Conservation (phyloP, 2,888 invertebrate genomes). For the Microdon myrmicae region DNA sequence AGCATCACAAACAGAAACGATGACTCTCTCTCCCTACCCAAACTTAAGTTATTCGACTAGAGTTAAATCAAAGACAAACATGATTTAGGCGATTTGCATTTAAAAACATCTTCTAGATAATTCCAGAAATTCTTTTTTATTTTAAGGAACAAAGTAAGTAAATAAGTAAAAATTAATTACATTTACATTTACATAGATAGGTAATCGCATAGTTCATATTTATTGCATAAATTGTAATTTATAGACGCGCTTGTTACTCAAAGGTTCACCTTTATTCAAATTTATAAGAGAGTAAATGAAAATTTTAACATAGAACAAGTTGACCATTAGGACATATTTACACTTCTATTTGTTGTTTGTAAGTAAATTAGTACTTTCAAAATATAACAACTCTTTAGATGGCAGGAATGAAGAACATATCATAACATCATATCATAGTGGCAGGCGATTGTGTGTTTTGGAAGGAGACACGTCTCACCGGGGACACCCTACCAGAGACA, state of each 20-base stretch:
- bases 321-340: not conserved
- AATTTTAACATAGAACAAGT: conserved; percentile 11
- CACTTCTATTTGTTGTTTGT: conserved; percentile 9
- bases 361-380: conserved; percentile 10
- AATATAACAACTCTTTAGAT: too few relatives aligned
- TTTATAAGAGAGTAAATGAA: conserved; percentile 9
- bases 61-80: conserved; percentile 29
- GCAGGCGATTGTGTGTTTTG: too few relatives aligned
- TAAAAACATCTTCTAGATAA: conserved; percentile 65
- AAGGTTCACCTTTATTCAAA: too few relatives aligned
- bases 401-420: too few relatives aligned
- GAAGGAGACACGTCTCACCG: too few relatives aligned
- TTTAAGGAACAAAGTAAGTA: conserved; percentile 23
- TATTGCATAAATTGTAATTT: conserved; percentile 7
- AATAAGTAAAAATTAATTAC: conserved; percentile 19
- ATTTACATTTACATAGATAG: conserved; percentile 1
- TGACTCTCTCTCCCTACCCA: conserved; percentile 60
- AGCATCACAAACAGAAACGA: conserved; percentile 53
- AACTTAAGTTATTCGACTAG: conserved; percentile 54
- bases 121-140: conserved; percentile 55
- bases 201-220: conserved; percentile 5
- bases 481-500: too few relatives aligned
- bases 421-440: too few relatives aligned
- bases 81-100: conserved; percentile 59
- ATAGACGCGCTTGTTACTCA: conserved; percentile 2